Conservation (phyloP, 1,140 invertebrate species). For the Drosophila repleta region DNA sequence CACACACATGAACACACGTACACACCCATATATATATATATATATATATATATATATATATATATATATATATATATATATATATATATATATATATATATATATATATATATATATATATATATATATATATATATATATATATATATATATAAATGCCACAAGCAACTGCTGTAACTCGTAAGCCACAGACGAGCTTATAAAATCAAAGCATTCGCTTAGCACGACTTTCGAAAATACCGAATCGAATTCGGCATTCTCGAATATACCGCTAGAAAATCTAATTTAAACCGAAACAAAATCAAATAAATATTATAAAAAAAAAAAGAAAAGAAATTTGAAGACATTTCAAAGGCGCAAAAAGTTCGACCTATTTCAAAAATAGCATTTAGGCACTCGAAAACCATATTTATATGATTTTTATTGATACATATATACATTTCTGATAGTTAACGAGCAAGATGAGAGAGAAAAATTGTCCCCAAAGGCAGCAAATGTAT, state of each 20-base stretch:
- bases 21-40: slow-evolving; percentile 14
- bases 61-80: slow-evolving; percentile 22
- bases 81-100: slow-evolving; percentile 23
- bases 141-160: slow-evolving; percentile 19
- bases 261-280: slow-evolving; percentile 42
- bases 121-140: slow-evolving; percentile 22
- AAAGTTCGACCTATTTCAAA: slow-evolving; percentile 45
- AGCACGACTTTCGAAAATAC: slow-evolving; percentile 49
- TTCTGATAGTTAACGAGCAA: slow-evolving; percentile 42
- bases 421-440: slow-evolving; percentile 37
- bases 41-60: slow-evolving; percentile 23
- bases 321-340: no score
- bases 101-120: slow-evolving; percentile 19
- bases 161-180: slow-evolving; percentile 43
- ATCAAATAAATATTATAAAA: slow-evolving; percentile 2
- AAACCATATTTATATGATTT: slow-evolving; percentile 50
- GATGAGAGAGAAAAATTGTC: slow-evolving; percentile 43
- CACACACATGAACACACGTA: slow-evolving; percentile 16
- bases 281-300: slow-evolving; percentile 33
- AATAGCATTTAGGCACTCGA: slow-evolving; percentile 50
- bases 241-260: slow-evolving; percentile 70
- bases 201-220: slow-evolving; percentile 65
- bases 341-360: slow-evolving; percentile 33
- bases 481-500: slow-evolving; percentile 56
- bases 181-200: slow-evolving; percentile 54